phyloP scores from a whole-genome alignment of 2,113 vertebrate genomes.

The Melanostigma gelatinosum region DNA sequence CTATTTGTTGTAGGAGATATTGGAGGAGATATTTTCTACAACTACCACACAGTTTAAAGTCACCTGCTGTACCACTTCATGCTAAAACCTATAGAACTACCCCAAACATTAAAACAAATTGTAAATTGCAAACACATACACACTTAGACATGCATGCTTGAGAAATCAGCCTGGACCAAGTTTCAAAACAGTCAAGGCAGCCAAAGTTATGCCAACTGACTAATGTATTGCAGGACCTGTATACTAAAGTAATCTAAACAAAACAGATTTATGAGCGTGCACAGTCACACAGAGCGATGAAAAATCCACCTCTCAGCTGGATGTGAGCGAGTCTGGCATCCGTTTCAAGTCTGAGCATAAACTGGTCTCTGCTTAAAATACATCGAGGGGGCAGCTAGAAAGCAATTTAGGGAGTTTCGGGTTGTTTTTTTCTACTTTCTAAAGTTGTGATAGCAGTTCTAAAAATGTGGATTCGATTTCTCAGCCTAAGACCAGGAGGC shows the following conservation, averaged over 20 bases:
- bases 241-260: conserved; percentile 73
- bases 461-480: conserved; percentile 27
- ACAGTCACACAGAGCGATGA: conserved; percentile 65
- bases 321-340: conserved; percentile 58
- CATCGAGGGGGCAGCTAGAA: conserved; percentile 8
- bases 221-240: conserved; percentile 64
- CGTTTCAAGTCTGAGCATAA: conserved; percentile 42
- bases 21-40: neutral
- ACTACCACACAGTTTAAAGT: neutral
- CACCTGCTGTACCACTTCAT: neutral
- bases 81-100: neutral
- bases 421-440: conserved; percentile 5
- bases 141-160: conserved; percentile 10
- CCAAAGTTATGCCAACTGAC: conserved; percentile 54
- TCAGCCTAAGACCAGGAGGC: conserved; percentile 11
- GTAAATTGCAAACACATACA: conserved; percentile 14
- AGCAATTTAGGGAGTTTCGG: conserved; percentile 20
- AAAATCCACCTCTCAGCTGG: conserved; percentile 54
- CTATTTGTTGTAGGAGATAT: neutral
- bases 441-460: conserved; percentile 33
- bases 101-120: conserved; percentile 1
- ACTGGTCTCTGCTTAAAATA: conserved; percentile 44
- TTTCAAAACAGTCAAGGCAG: conserved; percentile 27
- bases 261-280: conserved; percentile 72
- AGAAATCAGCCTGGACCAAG: conserved; percentile 29